Evolutionary conservation across 2,888 invertebrate genomes (phyloP), one percentile per base, ranked within the genome.

Genomic region (Helobdella robusta): DNA sequence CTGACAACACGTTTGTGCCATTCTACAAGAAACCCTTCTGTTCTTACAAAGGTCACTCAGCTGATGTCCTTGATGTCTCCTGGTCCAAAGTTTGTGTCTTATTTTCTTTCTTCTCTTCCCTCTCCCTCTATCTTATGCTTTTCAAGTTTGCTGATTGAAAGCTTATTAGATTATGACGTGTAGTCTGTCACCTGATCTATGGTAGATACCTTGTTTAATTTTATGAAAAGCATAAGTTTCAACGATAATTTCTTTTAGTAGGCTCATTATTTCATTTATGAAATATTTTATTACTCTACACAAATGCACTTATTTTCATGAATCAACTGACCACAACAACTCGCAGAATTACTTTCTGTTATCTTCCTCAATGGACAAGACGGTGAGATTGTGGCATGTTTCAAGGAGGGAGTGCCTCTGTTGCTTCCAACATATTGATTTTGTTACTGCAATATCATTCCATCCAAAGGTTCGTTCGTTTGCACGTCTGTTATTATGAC

Each of bases 351-450:
- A 94, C 79, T 97, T 97, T 77, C 86, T 97, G 62, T 81, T 97
- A n/a, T 93, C 94, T 0, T 92, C 93, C 40, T 94, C 93, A 2
- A 95, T 95, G 94, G 95, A 97, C 78, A 93, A 95, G 79, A 98
- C 97, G 0, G 97, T 97, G 1, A 83, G 91, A 59, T 81, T 98
- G 67, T 98, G 98, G 97, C 97, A 98, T 79, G 91, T 97, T 69
- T 93, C 94, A 0, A 83, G 97, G 44, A 88, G 90, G 74, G 97
- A 98, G 79, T 98, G 98, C 77, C 84, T 98, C 0, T 98, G 97
- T 78, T 94, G 94, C 77, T 98, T 98, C 81, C 95, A 97, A 78
- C 98, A 98, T 78, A 93, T 95, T 70, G 97, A 98, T 81, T 97
- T 97, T 79, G 97, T 98, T 64, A 97, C 98, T 0, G 94, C 97